Percentiles rank a stretch among this genome's conserved stretches.
Evolutionary conservation across 1,140 invertebrate genomes (phyloP).

Genomic region (Matsumurasca onukii): DNA sequence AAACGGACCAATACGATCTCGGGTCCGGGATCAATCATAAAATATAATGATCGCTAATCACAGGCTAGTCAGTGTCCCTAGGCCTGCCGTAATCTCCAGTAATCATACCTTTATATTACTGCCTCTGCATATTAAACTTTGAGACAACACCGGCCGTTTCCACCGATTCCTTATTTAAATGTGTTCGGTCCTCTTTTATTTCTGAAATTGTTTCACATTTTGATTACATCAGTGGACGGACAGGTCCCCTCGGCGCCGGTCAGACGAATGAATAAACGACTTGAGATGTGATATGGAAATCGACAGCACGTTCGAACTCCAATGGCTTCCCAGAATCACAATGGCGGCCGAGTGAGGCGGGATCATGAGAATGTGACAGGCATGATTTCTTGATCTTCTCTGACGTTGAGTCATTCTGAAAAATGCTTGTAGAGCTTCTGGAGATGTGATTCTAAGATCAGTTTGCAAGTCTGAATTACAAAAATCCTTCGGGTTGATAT

Average conservation of each 20-base stretch:
- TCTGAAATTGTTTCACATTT: constrained; percentile 25
- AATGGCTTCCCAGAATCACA: background rate
- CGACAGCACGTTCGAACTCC: background rate
- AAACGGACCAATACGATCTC: constrained; percentile 19
- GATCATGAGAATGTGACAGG: background rate
- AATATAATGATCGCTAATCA: constrained; percentile 29
- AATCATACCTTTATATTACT: constrained; percentile 27
- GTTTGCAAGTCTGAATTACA: background rate
- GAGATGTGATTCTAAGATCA: background rate
- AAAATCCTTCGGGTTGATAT: background rate
- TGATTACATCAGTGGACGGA: constrained; percentile 4
- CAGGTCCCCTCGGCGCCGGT: background rate
- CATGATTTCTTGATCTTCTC: background rate
- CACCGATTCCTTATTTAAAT: constrained; percentile 24
- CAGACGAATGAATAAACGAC: constrained; percentile 10
- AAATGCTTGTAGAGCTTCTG: background rate
- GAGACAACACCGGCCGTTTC: constrained; percentile 29
- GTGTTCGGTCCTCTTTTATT: constrained; percentile 21
- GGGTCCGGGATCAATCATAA: constrained; percentile 29
- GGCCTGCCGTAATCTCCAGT: constrained; percentile 23
- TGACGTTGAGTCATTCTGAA: background rate
- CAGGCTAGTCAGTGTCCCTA: constrained; percentile 13
- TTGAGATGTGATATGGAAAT: constrained; percentile 19
- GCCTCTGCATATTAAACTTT: constrained; percentile 27
- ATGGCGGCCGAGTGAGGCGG: background rate